phyloP scores from a whole-genome alignment of 2,888 invertebrate genomes.

The Graphium colonna region DNA sequence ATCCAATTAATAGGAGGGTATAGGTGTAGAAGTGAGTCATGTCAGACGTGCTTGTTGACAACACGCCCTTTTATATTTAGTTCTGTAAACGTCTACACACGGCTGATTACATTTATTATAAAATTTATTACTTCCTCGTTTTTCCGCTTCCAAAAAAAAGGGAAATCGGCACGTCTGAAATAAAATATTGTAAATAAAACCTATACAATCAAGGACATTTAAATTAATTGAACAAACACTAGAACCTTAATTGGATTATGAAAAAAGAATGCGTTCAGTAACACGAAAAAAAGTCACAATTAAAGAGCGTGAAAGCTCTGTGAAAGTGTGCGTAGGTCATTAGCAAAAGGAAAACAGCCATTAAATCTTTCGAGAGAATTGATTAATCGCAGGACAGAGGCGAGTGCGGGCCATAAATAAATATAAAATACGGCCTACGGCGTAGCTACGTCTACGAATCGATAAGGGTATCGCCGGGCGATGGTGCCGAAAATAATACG shows the following conservation, averaged over 20 bases:
- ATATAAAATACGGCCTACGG: constrained; percentile 51
- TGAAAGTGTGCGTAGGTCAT: constrained; percentile 39
- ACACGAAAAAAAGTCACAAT: constrained; percentile 4
- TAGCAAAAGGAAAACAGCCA: constrained; percentile 57
- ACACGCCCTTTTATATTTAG: no score
- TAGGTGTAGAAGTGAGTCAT: no score
- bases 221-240: no score
- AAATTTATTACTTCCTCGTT: no score
- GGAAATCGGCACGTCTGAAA: no score
- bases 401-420: constrained; percentile 49
- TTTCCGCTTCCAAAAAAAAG: no score
- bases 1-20: no score
- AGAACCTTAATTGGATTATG: neutral
- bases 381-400: constrained; percentile 55
- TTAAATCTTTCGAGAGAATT: constrained; percentile 48
- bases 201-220: no score
- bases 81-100: no score
- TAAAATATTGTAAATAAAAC: no score
- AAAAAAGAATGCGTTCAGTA: neutral
- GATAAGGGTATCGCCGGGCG: constrained; percentile 8
- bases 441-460: constrained; percentile 9
- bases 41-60: no score
- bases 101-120: no score
- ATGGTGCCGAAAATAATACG: neutral
- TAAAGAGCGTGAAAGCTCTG: neutral